These are phyloP conservation scores for Dolichoris vasculosae DNA, from an alignment of 1,140 invertebrate species.

Conservation along the genomic window DNA sequence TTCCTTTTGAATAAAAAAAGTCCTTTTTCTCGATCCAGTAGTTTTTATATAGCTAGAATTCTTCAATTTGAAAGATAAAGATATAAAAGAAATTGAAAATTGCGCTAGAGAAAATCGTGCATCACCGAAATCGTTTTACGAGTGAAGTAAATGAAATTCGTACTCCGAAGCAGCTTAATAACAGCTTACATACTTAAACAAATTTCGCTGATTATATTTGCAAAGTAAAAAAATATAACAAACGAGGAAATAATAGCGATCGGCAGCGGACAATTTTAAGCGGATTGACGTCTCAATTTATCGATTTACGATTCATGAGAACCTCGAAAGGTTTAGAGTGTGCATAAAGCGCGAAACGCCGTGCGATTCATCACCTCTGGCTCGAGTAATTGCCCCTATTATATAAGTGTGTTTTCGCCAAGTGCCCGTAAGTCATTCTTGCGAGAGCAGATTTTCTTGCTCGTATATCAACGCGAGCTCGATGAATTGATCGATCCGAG, in stretches of 20 bases:
- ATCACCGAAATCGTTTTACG: neutral
- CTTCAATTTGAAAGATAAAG: too few species aligned
- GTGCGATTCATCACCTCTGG: conserved; percentile 59
- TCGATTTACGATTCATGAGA: conserved; percentile 48
- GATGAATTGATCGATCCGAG: neutral
- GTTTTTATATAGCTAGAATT: neutral
- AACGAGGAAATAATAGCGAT: neutral
- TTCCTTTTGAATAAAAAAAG: neutral
- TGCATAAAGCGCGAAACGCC: conserved; percentile 19
- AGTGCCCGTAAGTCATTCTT: conserved; percentile 14
- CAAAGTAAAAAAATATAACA: neutral
- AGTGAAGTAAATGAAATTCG: neutral
- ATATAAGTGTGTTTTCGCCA: conserved; percentile 39
- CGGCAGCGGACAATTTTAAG: neutral
- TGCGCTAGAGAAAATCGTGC: too few species aligned
- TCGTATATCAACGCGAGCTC: neutral
- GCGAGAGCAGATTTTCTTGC: neutral
- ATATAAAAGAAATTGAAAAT: neutral
- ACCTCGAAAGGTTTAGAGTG: conserved; percentile 55
- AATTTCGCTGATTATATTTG: neutral
- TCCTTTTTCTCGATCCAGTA: too few species aligned
- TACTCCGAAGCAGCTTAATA: neutral
- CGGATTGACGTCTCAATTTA: conserved; percentile 31
- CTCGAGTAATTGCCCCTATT: conserved; percentile 59
- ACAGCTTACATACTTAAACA: neutral